Conservation (phyloP, 2,797 vertebrate species). For the Peromyscus attwateri region DNA sequence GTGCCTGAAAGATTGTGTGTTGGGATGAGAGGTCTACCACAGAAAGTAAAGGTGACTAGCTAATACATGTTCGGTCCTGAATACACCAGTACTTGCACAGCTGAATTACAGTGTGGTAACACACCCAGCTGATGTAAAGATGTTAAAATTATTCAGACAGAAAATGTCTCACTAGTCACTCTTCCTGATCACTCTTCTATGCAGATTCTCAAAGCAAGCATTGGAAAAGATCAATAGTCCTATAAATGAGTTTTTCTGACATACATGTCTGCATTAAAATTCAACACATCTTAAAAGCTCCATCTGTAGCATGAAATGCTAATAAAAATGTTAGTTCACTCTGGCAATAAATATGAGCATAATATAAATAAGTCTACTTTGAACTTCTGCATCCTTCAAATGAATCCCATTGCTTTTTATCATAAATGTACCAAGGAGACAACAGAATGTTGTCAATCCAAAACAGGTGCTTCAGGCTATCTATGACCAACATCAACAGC, state of each 20-base stretch:
- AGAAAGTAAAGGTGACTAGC: not conserved
- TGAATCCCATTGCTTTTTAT: slow-evolving; percentile 2
- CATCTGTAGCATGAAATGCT: slow-evolving; percentile 67
- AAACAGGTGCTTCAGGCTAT: not conserved
- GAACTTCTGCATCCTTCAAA: not conserved
- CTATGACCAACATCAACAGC: not conserved
- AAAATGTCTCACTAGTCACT: not conserved
- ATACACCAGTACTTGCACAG: not conserved
- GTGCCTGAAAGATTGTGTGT: not conserved
- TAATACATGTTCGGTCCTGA: not conserved
- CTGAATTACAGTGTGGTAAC: not conserved
- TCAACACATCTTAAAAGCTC: slow-evolving; percentile 75
- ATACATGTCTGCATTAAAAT: slow-evolving; percentile 59
- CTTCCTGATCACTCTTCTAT: not conserved
- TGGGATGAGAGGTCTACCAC: not conserved
- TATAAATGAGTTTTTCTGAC: slow-evolving; percentile 51
- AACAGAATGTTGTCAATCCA: not conserved
- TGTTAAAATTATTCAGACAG: slow-evolving; percentile 39
- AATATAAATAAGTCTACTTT: slow-evolving; percentile 45
- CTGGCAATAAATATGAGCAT: slow-evolving; percentile 60
- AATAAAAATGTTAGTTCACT: slow-evolving; percentile 66
- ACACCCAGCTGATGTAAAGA: not conserved
- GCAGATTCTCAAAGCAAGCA: slow-evolving; percentile 41
- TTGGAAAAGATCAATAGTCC: not conserved
- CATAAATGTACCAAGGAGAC: slow-evolving; percentile 4